Conservation (phyloP, 1,140 invertebrate species). For the Sitophilus oryzae region DNA sequence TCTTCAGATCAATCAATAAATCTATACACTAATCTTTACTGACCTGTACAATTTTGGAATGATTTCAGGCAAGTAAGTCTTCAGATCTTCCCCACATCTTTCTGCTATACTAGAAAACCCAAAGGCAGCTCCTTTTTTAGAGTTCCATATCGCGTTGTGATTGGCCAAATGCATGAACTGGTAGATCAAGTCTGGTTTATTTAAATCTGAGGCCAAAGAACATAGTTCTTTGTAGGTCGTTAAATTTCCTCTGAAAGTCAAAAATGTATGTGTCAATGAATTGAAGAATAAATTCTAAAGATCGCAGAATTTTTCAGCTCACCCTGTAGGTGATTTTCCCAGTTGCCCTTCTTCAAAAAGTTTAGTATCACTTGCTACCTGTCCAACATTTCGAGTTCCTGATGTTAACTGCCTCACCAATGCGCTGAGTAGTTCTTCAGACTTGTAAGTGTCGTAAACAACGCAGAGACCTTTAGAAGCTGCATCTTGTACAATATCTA, state of each 20-base stretch:
- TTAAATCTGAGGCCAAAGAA: conserved; percentile 85
- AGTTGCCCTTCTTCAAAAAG: conserved; percentile 83
- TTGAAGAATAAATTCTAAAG: conserved; percentile 1
- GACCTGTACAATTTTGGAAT: conserved; percentile 85
- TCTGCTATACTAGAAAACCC: conserved; percentile 80
- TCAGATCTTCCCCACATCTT: conserved; percentile 74
- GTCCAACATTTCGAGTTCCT: conserved; percentile 66
- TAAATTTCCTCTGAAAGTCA: conserved; percentile 61
- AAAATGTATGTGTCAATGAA: neutral
- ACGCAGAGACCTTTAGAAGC: conserved; percentile 85
- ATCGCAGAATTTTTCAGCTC: conserved; percentile 25
- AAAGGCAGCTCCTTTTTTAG: conserved; percentile 86
- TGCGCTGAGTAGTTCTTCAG: conserved; percentile 64
- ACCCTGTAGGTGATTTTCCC: conserved; percentile 80
- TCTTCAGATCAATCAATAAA: too few relatives aligned
- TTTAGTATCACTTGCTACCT: conserved; percentile 76
- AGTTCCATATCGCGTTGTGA: conserved; percentile 90
- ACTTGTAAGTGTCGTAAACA: conserved; percentile 74
- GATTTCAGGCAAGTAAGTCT: conserved; percentile 74
- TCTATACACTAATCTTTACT: too few relatives aligned
- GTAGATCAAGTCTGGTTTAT: conserved; percentile 91
- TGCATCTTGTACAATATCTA: conserved; percentile 85
- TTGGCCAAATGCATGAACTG: conserved; percentile 93
- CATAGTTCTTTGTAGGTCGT: conserved; percentile 93
- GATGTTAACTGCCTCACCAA: conserved; percentile 76